Percentiles rank a stretch among this genome's conserved stretches.
These are phyloP conservation scores for Machimus rusticus DNA, from an alignment of 2,888 invertebrate genomes.

Conservation along the genomic window DNA sequence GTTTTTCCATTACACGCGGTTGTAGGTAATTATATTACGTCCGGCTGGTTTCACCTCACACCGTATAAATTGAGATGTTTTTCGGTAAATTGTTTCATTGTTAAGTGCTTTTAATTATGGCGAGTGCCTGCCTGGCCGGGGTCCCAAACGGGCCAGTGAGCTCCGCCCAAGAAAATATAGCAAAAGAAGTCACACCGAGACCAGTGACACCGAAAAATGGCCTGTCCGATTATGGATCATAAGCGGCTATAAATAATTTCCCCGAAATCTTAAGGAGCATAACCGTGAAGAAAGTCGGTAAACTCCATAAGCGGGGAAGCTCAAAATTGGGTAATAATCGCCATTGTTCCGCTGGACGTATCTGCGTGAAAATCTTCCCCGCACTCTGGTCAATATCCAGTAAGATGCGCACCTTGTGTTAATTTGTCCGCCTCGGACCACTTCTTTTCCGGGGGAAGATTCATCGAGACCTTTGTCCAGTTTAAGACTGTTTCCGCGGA, in stretches of 20 bases:
- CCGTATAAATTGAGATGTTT: conserved; percentile 20
- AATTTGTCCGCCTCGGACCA: conserved; percentile 4
- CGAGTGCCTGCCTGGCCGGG: not conserved
- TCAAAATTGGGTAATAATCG: conserved; percentile 13
- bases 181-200: not conserved
- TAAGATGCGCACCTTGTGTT: not conserved
- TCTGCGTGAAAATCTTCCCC: conserved; percentile 3
- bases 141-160: not conserved
- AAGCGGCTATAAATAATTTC: conserved; percentile 27
- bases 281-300: conserved; percentile 24
- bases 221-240: conserved; percentile 17
- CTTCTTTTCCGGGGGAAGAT: not conserved
- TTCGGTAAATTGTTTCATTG: conserved; percentile 28
- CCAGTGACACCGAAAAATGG: not conserved
- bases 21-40: conserved; percentile 3
- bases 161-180: not conserved
- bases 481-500: not conserved
- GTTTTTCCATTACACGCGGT: conserved; percentile 16
- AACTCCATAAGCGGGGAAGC: not conserved
- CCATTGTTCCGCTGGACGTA: conserved; percentile 5
- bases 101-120: conserved; percentile 30
- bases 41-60: conserved; percentile 6
- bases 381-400: not conserved
- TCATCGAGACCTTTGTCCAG: not conserved
- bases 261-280: not conserved